Conservation (phyloP, 2,888 invertebrate genomes). For the Andrena dorsata region DNA sequence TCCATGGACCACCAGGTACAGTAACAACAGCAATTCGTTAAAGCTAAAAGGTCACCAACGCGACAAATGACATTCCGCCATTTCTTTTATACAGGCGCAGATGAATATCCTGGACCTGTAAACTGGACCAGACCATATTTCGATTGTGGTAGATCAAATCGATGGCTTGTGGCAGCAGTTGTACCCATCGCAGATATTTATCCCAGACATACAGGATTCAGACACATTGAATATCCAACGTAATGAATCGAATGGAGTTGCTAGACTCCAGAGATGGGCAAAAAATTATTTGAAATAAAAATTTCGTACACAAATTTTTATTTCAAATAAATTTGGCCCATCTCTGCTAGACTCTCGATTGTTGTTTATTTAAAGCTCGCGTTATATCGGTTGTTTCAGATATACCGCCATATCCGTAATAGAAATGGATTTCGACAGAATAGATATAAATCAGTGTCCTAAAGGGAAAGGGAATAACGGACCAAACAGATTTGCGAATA, state of each 20-base stretch:
- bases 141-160: conserved; percentile 97
- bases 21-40: background rate
- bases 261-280: too few species aligned
- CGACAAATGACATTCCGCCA: background rate
- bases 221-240: conserved; percentile 97
- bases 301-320: too few species aligned
- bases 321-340: too few species aligned
- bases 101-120: conserved; percentile 96
- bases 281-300: too few species aligned
- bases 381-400: conserved; percentile 84
- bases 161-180: conserved; percentile 97
- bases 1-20: conserved; percentile 94
- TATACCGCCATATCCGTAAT: conserved; percentile 96
- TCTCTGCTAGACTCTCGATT: background rate
- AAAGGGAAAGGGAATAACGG: conserved; percentile 94
- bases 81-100: conserved; percentile 87
- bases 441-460: conserved; percentile 99
- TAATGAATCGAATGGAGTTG: conserved; percentile 85
- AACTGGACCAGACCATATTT: conserved; percentile 98
- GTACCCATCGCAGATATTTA: conserved; percentile 98
- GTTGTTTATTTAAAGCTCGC: background rate
- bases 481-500: conserved; percentile 95
- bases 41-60: background rate
- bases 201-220: conserved; percentile 96
- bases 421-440: conserved; percentile 98